These are phyloP conservation scores for Babylonia areolata DNA, from an alignment of 1,140 invertebrate species.

Conservation along the genomic window DNA sequence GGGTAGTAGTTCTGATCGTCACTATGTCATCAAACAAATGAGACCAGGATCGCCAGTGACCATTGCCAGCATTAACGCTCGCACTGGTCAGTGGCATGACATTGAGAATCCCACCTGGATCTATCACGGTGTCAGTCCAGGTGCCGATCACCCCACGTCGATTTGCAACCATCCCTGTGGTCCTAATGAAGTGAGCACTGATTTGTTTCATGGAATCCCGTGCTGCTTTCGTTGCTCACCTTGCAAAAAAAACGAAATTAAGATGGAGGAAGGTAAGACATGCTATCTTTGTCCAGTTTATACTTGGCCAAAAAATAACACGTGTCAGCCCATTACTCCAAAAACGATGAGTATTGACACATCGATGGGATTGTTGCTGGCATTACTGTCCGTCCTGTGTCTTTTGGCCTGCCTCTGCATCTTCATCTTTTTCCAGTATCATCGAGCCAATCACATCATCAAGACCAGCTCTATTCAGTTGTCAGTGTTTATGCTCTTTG, in stretches of 20 bases:
- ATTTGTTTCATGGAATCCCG: too few species aligned
- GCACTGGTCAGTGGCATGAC: not conserved
- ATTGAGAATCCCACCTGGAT: constrained; percentile 28
- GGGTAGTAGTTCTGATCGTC: constrained; percentile 41
- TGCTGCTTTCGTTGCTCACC: too few species aligned
- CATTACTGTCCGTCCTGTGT: too few species aligned
- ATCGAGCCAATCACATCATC: constrained; percentile 89
- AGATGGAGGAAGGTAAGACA: too few species aligned
- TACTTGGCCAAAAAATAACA: too few species aligned
- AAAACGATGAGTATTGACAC: too few species aligned
- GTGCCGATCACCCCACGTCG: constrained; percentile 40
- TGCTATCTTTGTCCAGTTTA: too few species aligned
- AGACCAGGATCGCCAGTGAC: not conserved
- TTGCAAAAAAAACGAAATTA: too few species aligned
- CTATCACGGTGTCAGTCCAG: not conserved
- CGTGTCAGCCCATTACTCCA: too few species aligned
- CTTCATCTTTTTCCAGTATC: constrained; percentile 78
- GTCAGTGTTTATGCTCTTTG: constrained; percentile 89
- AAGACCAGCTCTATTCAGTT: constrained; percentile 93
- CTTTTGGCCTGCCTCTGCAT: too few species aligned
- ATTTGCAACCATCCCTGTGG: constrained; percentile 53
- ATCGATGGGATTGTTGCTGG: too few species aligned
- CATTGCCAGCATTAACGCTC: constrained; percentile 15
- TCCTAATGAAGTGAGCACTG: too few species aligned
- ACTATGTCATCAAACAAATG: constrained; percentile 40